phyloP scores from a whole-genome alignment of 1,140 invertebrate species.

The Nasonia giraulti region DNA sequence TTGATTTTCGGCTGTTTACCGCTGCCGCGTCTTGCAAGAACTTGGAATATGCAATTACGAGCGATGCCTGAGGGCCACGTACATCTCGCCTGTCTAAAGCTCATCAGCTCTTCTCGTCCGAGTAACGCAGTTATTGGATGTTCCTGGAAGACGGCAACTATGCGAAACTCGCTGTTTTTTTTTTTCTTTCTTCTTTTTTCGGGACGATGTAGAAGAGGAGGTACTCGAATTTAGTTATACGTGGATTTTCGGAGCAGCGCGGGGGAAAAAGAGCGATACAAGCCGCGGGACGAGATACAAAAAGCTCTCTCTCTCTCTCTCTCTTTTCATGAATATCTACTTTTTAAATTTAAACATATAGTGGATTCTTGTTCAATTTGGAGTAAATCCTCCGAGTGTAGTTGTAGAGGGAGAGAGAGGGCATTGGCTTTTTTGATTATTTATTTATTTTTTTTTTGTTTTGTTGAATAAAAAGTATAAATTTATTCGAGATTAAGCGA shows the following conservation, averaged over 20 bases:
- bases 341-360: not conserved
- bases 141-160: not conserved
- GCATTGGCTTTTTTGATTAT: not conserved
- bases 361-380: not conserved
- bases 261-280: not conserved
- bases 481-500: not conserved
- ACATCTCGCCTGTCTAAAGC: too few species aligned
- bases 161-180: not conserved
- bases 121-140: not conserved
- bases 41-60: not conserved
- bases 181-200: too few species aligned
- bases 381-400: not conserved
- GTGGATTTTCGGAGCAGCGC: too few species aligned
- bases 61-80: not conserved
- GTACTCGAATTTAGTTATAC: not conserved
- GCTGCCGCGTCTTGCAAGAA: not conserved
- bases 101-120: too few species aligned
- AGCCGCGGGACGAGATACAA: not conserved
- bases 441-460: too few species aligned
- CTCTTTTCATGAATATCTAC: not conserved
- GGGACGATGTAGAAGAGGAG: not conserved
- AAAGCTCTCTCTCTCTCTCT: not conserved
- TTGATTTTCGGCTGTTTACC: not conserved
- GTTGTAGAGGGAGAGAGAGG: not conserved
- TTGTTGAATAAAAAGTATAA: not conserved